Evolutionary conservation across 2,797 vertebrate genomes (phyloP).

Genomic region (Prionace glauca): DNA sequence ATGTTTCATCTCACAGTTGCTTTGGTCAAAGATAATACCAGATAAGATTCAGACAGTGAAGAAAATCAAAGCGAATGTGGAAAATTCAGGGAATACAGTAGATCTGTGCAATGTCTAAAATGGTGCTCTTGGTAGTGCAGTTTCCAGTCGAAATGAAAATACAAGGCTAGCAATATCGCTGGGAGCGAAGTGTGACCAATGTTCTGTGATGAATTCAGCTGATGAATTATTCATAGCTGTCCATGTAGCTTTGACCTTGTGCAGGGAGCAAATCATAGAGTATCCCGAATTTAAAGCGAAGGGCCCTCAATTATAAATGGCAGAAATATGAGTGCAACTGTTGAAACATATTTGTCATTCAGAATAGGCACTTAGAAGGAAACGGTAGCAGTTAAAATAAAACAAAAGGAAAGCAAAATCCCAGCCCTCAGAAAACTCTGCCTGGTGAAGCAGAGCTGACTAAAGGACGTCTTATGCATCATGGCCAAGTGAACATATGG

Average conservation of each 20-base stretch:
- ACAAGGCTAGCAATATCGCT: not conserved
- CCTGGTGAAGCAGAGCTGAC: no score
- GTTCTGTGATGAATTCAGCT: conserved; percentile 11
- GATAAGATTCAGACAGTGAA: not conserved
- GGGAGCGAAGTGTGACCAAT: not conserved
- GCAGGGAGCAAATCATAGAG: not conserved
- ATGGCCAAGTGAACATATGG: no score
- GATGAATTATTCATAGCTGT: not conserved
- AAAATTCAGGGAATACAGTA: conserved; percentile 1
- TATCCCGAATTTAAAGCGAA: not conserved
- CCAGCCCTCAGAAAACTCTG: no score
- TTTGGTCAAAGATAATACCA: not conserved
- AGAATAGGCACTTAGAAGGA: not conserved
- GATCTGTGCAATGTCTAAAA: not conserved
- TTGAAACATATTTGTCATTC: not conserved
- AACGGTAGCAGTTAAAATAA: not conserved
- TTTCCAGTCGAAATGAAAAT: not conserved
- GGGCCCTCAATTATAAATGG: not conserved
- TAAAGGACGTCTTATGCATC: no score
- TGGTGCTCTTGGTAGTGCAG: not conserved
- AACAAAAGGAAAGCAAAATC: not conserved
- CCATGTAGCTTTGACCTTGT: not conserved
- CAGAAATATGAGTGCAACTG: not conserved
- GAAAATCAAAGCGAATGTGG: not conserved
- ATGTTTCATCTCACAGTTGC: not conserved